Evolutionary conservation across 2,888 invertebrate species (phyloP).

Genomic region (Polymixis lichenea): DNA sequence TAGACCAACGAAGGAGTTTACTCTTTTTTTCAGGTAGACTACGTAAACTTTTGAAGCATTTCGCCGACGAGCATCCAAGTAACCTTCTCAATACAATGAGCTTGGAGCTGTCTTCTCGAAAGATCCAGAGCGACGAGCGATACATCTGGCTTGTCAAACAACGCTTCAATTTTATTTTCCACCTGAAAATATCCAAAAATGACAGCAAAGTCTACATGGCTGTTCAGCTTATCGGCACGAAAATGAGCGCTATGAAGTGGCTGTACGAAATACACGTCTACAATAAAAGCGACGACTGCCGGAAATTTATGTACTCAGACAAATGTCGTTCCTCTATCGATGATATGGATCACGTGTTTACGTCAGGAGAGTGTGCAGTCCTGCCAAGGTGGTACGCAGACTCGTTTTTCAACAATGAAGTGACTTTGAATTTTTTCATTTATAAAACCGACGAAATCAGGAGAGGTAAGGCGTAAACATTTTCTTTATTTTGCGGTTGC

Average conservation of each 20-base stretch:
- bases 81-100: fast-evolving
- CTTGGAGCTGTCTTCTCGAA: not conserved
- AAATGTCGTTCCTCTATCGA: conserved; percentile 22
- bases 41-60: not conserved
- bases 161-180: conserved; percentile 7
- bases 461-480: not conserved
- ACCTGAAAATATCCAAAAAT: not conserved
- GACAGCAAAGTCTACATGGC: conserved; percentile 16
- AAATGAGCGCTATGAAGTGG: not conserved
- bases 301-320: conserved; percentile 12
- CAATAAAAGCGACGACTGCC: conserved; percentile 3
- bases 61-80: not conserved
- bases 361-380: conserved; percentile 24
- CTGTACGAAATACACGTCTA: conserved; percentile 26
- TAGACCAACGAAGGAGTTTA: not conserved
- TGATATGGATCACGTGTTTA: conserved; percentile 25
- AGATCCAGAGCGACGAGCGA: not conserved
- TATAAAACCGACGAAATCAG: not conserved
- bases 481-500: too few relatives aligned
- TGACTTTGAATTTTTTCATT: conserved; percentile 8
- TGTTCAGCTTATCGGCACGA: conserved; percentile 27
- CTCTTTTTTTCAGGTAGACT: conserved; percentile 16
- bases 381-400: conserved; percentile 20
- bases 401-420: not conserved
- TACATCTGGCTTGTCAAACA: not conserved